Evolutionary conservation across 2,113 vertebrate genomes (phyloP).

Genomic region (Salminus brasiliensis): DNA sequence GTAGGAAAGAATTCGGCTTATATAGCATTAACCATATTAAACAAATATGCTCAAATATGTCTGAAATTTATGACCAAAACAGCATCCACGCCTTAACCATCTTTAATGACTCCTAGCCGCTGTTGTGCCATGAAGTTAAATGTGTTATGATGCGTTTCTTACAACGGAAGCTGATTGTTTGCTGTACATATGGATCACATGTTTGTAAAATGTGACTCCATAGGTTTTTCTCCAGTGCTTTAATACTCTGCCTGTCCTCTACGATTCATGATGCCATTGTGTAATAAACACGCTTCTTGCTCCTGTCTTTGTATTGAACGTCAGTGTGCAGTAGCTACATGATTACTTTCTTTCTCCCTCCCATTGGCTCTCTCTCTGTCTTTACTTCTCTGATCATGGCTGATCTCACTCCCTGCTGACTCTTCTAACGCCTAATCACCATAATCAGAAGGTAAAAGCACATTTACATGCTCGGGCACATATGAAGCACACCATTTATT

Average conservation of each 20-base stretch:
- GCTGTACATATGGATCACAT: neutral
- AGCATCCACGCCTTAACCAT: no score
- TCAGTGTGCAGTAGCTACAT: conserved; percentile 56
- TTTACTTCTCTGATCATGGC: conserved; percentile 40
- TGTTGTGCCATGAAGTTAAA: neutral
- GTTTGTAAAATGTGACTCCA: neutral
- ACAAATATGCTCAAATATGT: no score
- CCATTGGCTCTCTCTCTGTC: conserved; percentile 57
- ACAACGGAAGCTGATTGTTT: neutral
- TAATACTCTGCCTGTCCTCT: conserved; percentile 6
- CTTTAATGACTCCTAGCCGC: neutral
- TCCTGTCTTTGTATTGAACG: conserved; percentile 64
- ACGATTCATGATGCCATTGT: conserved; percentile 10
- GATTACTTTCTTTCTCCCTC: conserved; percentile 58
- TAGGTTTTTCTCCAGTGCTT: neutral
- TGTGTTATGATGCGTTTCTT: neutral
- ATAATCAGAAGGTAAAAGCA: conserved; percentile 93
- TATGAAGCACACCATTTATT: conserved; percentile 25
- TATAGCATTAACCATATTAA: no score
- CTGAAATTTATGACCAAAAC: no score
- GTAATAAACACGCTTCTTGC: conserved; percentile 61
- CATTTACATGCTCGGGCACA: conserved; percentile 60
- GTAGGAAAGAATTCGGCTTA: no score
- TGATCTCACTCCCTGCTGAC: conserved; percentile 54
- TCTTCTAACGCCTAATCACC: conserved; percentile 70